Evolutionary conservation across 2,888 invertebrate genomes (phyloP).

Genomic region (Bimastos eiseni): DNA sequence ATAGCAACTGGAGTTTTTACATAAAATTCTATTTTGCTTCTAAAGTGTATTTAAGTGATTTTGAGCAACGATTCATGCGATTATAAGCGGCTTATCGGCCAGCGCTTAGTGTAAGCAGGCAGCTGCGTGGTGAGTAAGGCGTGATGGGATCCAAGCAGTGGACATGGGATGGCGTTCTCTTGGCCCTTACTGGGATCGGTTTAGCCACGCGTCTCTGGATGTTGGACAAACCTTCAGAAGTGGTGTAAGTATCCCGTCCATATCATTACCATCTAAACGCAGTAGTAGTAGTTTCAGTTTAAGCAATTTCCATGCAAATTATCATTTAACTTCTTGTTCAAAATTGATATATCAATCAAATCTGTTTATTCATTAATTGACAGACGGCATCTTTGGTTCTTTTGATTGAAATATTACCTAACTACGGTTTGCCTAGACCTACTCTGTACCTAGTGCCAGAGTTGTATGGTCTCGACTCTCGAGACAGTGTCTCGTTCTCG

Average conservation of each 20-base stretch:
- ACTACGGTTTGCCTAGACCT: too few species aligned
- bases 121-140: neutral
- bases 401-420: too few species aligned
- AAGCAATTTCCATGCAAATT: too few species aligned
- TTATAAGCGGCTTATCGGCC: neutral
- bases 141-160: neutral
- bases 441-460: too few species aligned
- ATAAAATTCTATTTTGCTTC: neutral
- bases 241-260: slow-evolving; percentile 75
- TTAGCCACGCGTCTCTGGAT: slow-evolving; percentile 80
- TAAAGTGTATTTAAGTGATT: neutral
- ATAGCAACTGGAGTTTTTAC: neutral
- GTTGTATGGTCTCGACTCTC: too few species aligned
- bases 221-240: slow-evolving; percentile 80
- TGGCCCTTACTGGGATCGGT: slow-evolving; percentile 73
- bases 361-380: too few species aligned
- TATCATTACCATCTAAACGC: neutral
- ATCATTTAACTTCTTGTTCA: too few species aligned
- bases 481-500: too few species aligned
- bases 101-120: neutral
- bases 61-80: neutral
- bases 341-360: too few species aligned
- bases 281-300: too few species aligned
- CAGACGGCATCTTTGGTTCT: too few species aligned
- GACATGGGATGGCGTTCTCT: slow-evolving; percentile 65